Evolutionary conservation across 2,888 invertebrate species (phyloP).

Genomic region (Spilarctia lutea): DNA sequence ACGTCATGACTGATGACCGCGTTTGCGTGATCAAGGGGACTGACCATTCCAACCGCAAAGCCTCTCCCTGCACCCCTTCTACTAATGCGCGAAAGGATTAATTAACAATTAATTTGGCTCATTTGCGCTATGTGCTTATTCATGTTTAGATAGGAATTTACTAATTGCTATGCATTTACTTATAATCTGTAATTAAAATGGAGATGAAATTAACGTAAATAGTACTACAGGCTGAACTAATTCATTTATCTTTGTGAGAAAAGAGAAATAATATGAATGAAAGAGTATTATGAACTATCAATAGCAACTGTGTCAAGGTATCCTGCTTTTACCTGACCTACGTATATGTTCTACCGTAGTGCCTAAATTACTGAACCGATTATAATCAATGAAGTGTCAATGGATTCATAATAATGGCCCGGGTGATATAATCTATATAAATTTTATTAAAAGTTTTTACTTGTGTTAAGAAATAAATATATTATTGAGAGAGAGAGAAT

Average conservation of each 20-base stretch:
- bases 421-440: too few relatives aligned
- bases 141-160: constrained; percentile 35
- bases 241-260: background rate
- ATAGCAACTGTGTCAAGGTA: background rate
- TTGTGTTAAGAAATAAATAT: too few relatives aligned
- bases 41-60: constrained; percentile 48
- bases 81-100: constrained; percentile 55
- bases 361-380: too few relatives aligned
- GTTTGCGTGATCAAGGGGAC: constrained; percentile 62
- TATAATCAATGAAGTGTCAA: too few relatives aligned
- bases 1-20: constrained; percentile 60
- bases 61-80: constrained; percentile 18
- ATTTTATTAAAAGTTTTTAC: background rate
- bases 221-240: background rate
- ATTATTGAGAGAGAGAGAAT: too few relatives aligned
- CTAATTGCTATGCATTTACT: constrained; percentile 33
- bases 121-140: constrained; percentile 38
- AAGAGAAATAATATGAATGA: background rate
- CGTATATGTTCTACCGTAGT: too few relatives aligned
- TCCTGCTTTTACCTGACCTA: background rate
- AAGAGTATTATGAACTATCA: background rate
- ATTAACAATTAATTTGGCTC: constrained; percentile 63
- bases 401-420: too few relatives aligned
- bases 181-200: constrained; percentile 20
- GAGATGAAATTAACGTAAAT: constrained; percentile 6